A percentile compares a stretch with the other conserved stretches of the same genome.
Conservation (phyloP, 1,140 invertebrate species). For the Magallana ariakensis region DNA sequence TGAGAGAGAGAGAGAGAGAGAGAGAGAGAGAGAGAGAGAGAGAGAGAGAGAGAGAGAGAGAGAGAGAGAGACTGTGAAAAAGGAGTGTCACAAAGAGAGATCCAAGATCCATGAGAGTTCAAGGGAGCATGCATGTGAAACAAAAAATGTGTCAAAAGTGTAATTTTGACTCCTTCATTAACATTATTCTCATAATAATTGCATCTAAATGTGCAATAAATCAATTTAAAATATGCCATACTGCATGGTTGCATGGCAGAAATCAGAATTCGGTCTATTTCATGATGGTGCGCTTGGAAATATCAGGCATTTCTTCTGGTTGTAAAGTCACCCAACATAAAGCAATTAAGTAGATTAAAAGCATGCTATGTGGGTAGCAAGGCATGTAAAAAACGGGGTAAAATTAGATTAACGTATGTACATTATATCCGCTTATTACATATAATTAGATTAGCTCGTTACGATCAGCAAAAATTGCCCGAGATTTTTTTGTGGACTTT, state of each 20-base stretch:
- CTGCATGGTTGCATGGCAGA: slow-evolving; percentile 14
- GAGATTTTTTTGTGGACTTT: background rate
- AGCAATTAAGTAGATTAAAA: slow-evolving; percentile 26
- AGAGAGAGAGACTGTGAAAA: too few relatives aligned
- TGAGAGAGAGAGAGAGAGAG: background rate
- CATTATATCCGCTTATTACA: slow-evolving; percentile 7
- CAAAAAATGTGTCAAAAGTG: slow-evolving; percentile 17
- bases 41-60: background rate
- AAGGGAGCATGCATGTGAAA: background rate
- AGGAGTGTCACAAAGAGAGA: too few relatives aligned
- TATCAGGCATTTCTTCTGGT: background rate
- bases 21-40: background rate
- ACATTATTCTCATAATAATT: background rate
- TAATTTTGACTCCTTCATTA: background rate
- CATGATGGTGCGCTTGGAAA: background rate
- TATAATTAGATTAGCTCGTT: slow-evolving; percentile 25
- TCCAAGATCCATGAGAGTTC: too few relatives aligned
- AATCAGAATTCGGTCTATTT: slow-evolving; percentile 13
- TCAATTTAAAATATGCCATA: slow-evolving; percentile 35
- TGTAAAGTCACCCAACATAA: background rate
- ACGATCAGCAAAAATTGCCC: background rate
- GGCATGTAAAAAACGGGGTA: slow-evolving; percentile 26
- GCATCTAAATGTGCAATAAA: slow-evolving; percentile 10
- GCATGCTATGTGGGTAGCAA: slow-evolving; percentile 4
- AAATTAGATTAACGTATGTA: slow-evolving; percentile 30